A percentile compares a stretch with the other conserved stretches of the same genome.
phyloP scores from a whole-genome alignment of 1,140 invertebrate genomes.

The Lasioglossum albipes region DNA sequence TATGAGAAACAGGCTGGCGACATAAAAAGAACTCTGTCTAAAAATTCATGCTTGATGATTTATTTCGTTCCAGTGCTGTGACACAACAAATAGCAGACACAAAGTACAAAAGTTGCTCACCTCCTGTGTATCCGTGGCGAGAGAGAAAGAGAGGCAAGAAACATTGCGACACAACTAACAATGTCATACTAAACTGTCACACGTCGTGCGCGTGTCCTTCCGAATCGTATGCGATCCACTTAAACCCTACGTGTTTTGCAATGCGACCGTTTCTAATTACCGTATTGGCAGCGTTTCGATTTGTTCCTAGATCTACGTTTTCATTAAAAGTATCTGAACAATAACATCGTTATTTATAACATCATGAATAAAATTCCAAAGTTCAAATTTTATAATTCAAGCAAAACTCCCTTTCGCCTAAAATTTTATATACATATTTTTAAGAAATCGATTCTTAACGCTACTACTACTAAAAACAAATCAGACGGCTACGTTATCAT shows the following conservation, averaged over 20 bases:
- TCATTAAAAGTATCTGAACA: no score
- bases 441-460: no score
- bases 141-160: slow-evolving; percentile 76
- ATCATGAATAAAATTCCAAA: no score
- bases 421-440: no score
- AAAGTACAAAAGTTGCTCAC: slow-evolving; percentile 72
- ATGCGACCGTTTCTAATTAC: slow-evolving; percentile 25
- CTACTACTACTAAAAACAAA: no score
- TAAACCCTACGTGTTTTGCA: slow-evolving; percentile 33
- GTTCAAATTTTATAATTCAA: no score
- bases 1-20: neutral
- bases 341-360: no score
- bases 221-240: slow-evolving; percentile 33
- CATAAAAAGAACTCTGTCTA: neutral
- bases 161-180: slow-evolving; percentile 80
- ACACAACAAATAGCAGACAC: slow-evolving; percentile 15
- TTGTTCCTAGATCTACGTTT: neutral
- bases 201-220: slow-evolving; percentile 51
- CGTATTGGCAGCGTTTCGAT: neutral
- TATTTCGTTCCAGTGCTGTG: slow-evolving; percentile 18
- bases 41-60: slow-evolving; percentile 25
- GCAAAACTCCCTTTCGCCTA: no score
- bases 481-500: neutral
- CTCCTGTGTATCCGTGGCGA: slow-evolving; percentile 77
- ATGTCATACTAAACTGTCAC: slow-evolving; percentile 75